Conservation (phyloP, 2,113 vertebrate genomes). For the Damaliscus lunatus region DNA sequence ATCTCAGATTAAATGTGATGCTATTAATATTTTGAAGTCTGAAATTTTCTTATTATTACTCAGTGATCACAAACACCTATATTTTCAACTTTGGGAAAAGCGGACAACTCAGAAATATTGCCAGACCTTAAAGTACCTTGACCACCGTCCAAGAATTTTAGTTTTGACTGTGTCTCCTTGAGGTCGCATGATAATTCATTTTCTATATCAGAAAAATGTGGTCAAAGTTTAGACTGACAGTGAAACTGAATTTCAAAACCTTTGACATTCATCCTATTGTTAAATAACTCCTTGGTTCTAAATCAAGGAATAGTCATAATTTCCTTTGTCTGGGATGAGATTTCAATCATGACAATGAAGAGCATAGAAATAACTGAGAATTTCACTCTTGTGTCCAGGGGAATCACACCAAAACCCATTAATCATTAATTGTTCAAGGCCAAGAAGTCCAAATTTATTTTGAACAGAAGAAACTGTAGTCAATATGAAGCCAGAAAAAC, state of each 20-base stretch:
- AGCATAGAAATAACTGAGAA: not conserved
- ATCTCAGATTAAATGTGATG: not conserved
- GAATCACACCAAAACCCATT: not conserved
- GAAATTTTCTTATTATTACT: constrained; percentile 5
- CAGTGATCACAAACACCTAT: not conserved
- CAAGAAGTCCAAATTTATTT: not conserved
- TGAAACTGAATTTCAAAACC: constrained; percentile 16
- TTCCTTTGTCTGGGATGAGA: not conserved
- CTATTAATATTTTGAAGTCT: constrained; percentile 30
- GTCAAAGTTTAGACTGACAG: not conserved
- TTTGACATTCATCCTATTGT: not conserved
- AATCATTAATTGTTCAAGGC: not conserved
- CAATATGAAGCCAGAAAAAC: not conserved
- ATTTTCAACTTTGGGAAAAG: constrained; percentile 7
- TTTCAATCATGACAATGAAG: not conserved
- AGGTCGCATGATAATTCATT: not conserved
- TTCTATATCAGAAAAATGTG: not conserved
- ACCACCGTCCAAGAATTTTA: not conserved
- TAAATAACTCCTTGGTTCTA: not conserved
- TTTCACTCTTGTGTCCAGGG: not conserved
- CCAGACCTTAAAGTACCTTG: not conserved
- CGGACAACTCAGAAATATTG: not conserved
- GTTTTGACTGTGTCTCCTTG: not conserved
- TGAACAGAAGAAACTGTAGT: not conserved
- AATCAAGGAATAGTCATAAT: not conserved